Base-by-base conservation (phyloP, 2,888 invertebrate species). In the Rotaria magnacalcarata region DNA sequence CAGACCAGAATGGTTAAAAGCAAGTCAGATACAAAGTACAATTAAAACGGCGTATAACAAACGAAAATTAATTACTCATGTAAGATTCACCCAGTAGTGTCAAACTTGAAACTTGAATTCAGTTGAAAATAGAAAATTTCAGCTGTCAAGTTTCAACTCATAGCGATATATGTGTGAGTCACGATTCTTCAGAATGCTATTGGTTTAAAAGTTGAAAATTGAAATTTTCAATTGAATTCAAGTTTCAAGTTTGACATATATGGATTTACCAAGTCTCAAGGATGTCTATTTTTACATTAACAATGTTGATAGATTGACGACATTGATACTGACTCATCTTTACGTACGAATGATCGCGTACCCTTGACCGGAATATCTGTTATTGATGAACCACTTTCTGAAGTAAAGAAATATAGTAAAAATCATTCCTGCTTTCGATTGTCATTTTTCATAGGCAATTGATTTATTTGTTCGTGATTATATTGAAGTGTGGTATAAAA, bases 391-490 rank as follows among this genome's bases (percentile, higher is more conserved):
- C 80, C 47, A 80, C 47, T 80, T n/a, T 47, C 47, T 14, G 80
- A 80, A 24, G 80, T 80, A n/a, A 47, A 11, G 2, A 47, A 41
- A 19, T 8, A 21, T 50, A 50, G n/a, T 27, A 3, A n/a, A 21
- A 41, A 24, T 43, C 0, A n/a, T 52, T 34, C 74, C n/a, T 43
- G n/a, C 5, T 56, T 52, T 75, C 0, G 67, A 54, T 21, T 87
- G 19, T 19, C 21, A 19, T 7, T 21, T 75, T 74, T 88, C 88
- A 8, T 88, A 92, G 91, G 90, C 92, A 43, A 87, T 96, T 89
- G 93, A 94, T 87, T 95, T 94, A 88, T 93, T 95, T 85, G 93
- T 95, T 85, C 93, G 95, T 90, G 96, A 96, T 91, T 95, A 95
- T 92, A 94, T 96, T 84, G 93, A 94, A 88, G 93, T 94, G 1